Percentiles rank a stretch among this genome's conserved stretches.
phyloP scores from a whole-genome alignment of 1,140 invertebrate genomes.

The Lepeophtheirus salmonis region DNA sequence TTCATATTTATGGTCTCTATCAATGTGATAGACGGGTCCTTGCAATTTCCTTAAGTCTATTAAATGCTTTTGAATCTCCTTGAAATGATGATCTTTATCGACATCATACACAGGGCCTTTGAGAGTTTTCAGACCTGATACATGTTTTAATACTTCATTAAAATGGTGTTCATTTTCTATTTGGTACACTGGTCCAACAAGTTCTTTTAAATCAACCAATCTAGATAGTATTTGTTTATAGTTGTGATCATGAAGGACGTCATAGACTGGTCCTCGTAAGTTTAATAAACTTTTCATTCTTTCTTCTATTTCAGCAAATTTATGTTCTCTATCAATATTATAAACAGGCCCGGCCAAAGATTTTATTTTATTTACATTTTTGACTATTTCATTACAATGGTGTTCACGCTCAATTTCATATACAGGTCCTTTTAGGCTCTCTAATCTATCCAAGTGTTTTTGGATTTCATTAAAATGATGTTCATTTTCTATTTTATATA shows the following conservation, averaged over 20 bases:
- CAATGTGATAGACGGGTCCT: conserved; percentile 9
- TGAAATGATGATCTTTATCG: conserved; percentile 10
- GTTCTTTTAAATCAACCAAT: background rate
- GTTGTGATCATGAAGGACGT: background rate
- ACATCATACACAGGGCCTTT: conserved; percentile 16
- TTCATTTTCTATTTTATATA: conserved; percentile 10
- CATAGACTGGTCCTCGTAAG: conserved; percentile 6
- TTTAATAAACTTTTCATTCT: background rate
- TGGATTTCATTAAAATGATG: conserved; percentile 14
- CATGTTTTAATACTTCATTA: conserved; percentile 9
- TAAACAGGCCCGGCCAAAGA: conserved; percentile 7
- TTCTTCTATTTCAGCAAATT: background rate
- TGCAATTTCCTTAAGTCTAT: background rate
- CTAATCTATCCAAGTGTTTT: background rate
- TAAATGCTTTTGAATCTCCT: conserved; percentile 17
- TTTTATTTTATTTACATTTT: conserved; percentile 2
- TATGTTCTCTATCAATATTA: conserved; percentile 11
- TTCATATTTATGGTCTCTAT: conserved; percentile 11
- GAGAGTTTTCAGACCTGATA: conserved; percentile 9
- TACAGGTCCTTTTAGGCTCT: conserved; percentile 9
- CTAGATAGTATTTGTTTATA: conserved; percentile 6
- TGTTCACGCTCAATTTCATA: conserved; percentile 12
- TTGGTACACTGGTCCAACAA: conserved; percentile 9
- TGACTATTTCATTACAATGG: conserved; percentile 15
- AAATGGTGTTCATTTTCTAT: conserved; percentile 14